phyloP scores from a whole-genome alignment of 2,113 vertebrate genomes.

The Bubo bubo region DNA sequence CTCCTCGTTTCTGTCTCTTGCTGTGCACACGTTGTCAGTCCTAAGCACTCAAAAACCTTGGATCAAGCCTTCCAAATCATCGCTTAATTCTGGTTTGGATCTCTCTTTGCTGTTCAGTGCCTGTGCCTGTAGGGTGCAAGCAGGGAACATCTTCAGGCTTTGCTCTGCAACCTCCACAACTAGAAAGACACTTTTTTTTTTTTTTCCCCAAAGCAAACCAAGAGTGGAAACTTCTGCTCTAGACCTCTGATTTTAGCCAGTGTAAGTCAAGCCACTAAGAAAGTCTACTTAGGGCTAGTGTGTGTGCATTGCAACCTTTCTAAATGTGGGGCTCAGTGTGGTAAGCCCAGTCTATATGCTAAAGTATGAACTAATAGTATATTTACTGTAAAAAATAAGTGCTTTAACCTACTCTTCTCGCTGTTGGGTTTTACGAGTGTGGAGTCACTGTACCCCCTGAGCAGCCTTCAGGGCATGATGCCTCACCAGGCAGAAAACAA shows the following conservation, averaged over 20 bases:
- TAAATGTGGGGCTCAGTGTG: not conserved
- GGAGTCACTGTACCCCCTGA: not conserved
- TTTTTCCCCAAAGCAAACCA: not conserved
- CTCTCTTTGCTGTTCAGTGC: not conserved
- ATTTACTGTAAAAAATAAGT: not conserved
- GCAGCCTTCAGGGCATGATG: not conserved
- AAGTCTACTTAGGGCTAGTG: not conserved
- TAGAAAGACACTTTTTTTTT: not conserved
- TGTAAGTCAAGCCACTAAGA: not conserved
- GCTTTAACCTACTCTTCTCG: not conserved
- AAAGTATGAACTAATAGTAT: not conserved
- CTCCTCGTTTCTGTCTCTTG: fast-evolving
- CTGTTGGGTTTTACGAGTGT: fast-evolving
- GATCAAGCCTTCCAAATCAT: not conserved
- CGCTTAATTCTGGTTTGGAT: fast-evolving
- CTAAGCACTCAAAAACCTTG: not conserved
- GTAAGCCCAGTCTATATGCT: not conserved
- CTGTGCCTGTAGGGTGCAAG: not conserved
- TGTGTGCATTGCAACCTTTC: not conserved
- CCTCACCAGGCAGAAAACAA: not conserved
- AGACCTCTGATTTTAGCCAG: not conserved
- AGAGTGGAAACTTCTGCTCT: not conserved
- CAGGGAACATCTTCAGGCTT: not conserved
- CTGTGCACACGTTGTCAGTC: fast-evolving
- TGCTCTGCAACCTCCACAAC: not conserved